These are phyloP conservation scores for Geotrupes spiniger DNA, from an alignment of 2,888 invertebrate genomes.

Conservation along the genomic window DNA sequence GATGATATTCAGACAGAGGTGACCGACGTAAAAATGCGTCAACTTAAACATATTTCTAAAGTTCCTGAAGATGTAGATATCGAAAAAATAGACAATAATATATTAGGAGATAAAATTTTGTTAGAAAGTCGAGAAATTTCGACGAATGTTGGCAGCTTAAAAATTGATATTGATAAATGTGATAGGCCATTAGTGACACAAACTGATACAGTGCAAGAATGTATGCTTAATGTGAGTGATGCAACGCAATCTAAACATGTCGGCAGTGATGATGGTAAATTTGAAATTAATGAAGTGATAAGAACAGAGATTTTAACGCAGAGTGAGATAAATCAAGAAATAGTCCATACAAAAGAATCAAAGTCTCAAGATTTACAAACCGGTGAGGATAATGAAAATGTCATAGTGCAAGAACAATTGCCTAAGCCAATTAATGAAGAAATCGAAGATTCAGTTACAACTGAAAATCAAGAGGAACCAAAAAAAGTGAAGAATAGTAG, in stretches of 20 bases:
- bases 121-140: slow-evolving; percentile 15
- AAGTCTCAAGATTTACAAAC: neutral
- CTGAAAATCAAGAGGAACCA: too few relatives aligned
- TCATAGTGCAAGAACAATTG: neutral
- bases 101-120: neutral
- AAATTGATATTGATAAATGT: slow-evolving; percentile 1
- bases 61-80: slow-evolving; percentile 23
- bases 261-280: slow-evolving; percentile 10
- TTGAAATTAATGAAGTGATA: slow-evolving; percentile 12
- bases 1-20: slow-evolving; percentile 10
- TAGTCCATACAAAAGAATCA: neutral
- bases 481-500: too few relatives aligned
- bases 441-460: too few relatives aligned
- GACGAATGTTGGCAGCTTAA: slow-evolving; percentile 23
- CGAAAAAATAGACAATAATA: slow-evolving; percentile 17
- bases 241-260: neutral
- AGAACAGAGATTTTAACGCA: too few relatives aligned
- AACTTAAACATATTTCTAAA: neutral
- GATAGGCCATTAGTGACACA: slow-evolving; percentile 6
- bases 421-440: too few relatives aligned
- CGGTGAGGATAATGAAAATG: neutral
- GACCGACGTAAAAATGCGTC: neutral
- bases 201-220: neutral
- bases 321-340: neutral
- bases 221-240: slow-evolving; percentile 1